Conservation (phyloP, 2,113 vertebrate species). For the Holacanthus passer region DNA sequence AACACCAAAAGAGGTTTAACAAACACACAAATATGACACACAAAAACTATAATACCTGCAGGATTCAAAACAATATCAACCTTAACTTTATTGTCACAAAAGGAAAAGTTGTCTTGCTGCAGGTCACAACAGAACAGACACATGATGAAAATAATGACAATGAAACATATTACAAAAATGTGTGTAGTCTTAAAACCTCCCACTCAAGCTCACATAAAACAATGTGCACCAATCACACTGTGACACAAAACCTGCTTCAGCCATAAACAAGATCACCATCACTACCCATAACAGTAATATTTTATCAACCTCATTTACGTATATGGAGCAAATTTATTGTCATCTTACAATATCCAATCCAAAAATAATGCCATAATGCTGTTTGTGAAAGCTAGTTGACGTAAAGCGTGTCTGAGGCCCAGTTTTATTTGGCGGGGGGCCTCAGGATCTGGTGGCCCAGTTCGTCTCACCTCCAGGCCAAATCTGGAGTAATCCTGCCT, state of each 20-base stretch:
- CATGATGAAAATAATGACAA: too few relatives aligned
- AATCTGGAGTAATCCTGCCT: slow-evolving; percentile 57
- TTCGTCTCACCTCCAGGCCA: slow-evolving; percentile 46
- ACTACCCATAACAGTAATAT: too few relatives aligned
- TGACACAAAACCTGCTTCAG: too few relatives aligned
- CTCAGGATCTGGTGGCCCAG: slow-evolving; percentile 50
- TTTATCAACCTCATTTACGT: background rate
- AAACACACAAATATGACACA: background rate
- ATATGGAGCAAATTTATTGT: background rate
- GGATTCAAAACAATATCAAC: background rate
- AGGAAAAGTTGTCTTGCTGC: background rate
- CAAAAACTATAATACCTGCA: background rate
- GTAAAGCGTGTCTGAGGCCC: slow-evolving; percentile 26
- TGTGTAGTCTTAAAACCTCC: too few relatives aligned
- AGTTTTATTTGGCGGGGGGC: slow-evolving; percentile 43
- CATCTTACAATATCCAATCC: too few relatives aligned
- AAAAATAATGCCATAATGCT: too few relatives aligned
- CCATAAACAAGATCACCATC: too few relatives aligned
- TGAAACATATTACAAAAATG: too few relatives aligned
- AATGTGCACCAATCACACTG: too few relatives aligned
- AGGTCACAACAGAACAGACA: too few relatives aligned
- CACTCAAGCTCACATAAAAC: too few relatives aligned
- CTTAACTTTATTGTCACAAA: background rate
- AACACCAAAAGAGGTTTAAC: background rate
- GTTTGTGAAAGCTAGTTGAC: slow-evolving; percentile 22